phyloP scores from a whole-genome alignment of 1,140 invertebrate genomes.

The Magallana ariakensis region DNA sequence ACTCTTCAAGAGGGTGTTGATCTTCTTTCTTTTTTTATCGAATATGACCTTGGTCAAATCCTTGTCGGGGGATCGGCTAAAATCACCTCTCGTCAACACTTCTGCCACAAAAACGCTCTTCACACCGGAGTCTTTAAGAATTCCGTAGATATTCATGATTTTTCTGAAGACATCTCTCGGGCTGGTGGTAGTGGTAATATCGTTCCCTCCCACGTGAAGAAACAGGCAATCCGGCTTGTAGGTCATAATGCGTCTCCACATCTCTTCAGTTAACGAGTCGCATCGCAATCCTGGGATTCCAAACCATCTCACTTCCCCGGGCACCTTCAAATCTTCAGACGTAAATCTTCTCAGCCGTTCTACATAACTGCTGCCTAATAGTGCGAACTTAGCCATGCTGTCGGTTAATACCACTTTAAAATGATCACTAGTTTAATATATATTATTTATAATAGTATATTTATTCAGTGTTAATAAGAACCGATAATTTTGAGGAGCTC shows the following conservation, averaged over 20 bases:
- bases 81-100: not conserved
- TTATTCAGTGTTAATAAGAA: too few relatives aligned
- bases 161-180: not conserved
- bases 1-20: not conserved
- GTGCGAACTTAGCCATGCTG: not conserved
- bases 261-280: not conserved
- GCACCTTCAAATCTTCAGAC: not conserved
- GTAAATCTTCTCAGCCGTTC: not conserved
- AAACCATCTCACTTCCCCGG: not conserved
- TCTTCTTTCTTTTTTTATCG: not conserved
- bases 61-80: not conserved
- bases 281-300: not conserved
- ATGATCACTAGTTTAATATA: too few relatives aligned
- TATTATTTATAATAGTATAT: too few relatives aligned
- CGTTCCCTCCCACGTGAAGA: not conserved
- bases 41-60: not conserved
- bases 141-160: not conserved
- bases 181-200: not conserved
- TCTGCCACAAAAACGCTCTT: not conserved
- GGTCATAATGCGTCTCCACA: not conserved
- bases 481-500: too few relatives aligned
- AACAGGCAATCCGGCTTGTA: not conserved
- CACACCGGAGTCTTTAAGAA: not conserved
- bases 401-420: too few relatives aligned
- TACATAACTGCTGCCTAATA: constrained; percentile 18